Base-by-base conservation (phyloP, 2,888 invertebrate species). In the Apamea crenata region DNA sequence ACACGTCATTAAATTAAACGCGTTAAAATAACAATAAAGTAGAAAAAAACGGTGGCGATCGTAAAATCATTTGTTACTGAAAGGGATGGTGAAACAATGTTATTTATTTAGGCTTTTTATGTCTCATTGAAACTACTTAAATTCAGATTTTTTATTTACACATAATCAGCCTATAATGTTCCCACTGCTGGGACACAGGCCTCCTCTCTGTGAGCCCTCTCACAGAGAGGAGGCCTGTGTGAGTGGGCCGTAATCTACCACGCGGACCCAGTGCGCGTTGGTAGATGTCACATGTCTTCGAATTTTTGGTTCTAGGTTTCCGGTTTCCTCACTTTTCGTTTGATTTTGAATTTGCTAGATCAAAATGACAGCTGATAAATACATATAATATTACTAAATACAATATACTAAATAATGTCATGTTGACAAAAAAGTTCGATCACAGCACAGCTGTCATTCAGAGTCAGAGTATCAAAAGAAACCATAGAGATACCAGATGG, bases 1-100 rank as follows among this genome's bases (percentile, higher is more conserved):
- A 81, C 76, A 83, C 79, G 82, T 78, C 71, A 83, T 80, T 82
- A 83, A 66, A 84, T 74, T 81, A 85, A 88, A 88, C 71, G 73
- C 66, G 63, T 81, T 80, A 66, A 78, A 80, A 85, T 76, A 86
- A 87, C 36, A 80, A 87, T 80, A 76, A 80, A 78, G 77, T 75
- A 5, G 69, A 74, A 83, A 63, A 63, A n/a, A 81, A 70, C 61
- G 25, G 63, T 44, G 21, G 70, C 40, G 59, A 82, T 82, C 69
- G 36, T 81, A 73, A 68, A 85, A 81, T 65, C 25, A 73, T 69
- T 81, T 82, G 40, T 40, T 59, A 61, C 29, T 40, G 50, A 63
- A 44, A 40, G 16, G 32, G 29, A 53, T 16, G 2, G n/a, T 66
- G 14, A 69, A n/a, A 78, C 16, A 59, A 32, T 44, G 21, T 47